Conservation (phyloP, 2,888 invertebrate genomes). For the Troides aeacus region DNA sequence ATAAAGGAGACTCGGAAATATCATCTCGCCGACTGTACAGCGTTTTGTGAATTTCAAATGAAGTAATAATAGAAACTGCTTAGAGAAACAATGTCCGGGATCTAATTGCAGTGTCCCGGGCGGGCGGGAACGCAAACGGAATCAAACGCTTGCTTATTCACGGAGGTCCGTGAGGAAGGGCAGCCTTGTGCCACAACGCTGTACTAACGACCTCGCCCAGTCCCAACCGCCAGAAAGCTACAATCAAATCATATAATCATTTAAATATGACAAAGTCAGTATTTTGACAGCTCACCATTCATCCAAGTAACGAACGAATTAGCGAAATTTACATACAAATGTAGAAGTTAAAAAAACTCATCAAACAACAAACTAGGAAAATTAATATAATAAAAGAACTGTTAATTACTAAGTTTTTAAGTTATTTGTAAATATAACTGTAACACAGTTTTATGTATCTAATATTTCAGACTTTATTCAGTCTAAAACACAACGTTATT, state of each 20-base stretch:
- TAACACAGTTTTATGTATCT: background rate
- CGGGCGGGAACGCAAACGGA: conserved; percentile 35
- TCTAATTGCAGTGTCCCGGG: conserved; percentile 36
- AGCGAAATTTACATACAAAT: no score
- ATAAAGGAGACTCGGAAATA: background rate
- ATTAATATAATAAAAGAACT: no score
- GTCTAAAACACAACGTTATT: conserved; percentile 4
- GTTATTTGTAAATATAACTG: no score
- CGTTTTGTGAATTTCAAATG: conserved; percentile 16
- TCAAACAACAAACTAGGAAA: no score
- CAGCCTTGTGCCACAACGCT: conserved; percentile 10
- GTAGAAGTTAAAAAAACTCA: no score
- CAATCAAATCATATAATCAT: background rate
- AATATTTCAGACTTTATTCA: background rate
- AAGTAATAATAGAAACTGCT: conserved; percentile 21
- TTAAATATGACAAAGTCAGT: background rate
- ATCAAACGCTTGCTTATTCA: conserved; percentile 29
- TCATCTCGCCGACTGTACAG: background rate
- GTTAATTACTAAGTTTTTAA: no score
- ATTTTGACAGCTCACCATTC: no score
- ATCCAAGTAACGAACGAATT: no score
- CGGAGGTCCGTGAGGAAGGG: conserved; percentile 10
- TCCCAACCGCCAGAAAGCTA: background rate
- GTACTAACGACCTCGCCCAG: conserved; percentile 15
- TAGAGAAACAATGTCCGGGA: conserved; percentile 31